Evolutionary conservation across 2,888 invertebrate species (phyloP), one percentile per base, ranked within the genome.

Genomic region (Platycheirus rosarum): DNA sequence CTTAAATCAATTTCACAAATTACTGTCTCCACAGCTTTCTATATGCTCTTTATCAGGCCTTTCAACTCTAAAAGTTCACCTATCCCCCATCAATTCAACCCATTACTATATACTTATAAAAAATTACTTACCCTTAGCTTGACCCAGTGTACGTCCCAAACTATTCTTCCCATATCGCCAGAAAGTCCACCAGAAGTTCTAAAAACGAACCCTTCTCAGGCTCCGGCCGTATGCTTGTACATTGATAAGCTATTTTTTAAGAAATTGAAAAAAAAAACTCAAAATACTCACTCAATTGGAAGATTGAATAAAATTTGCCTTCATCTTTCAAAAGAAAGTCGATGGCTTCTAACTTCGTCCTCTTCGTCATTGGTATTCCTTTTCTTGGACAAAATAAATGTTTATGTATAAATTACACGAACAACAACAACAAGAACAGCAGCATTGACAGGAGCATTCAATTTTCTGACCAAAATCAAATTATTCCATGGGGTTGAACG

Each of bases 241-340:
- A 69, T 84, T 86, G 86, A 86, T 86, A 86, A 86, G 86, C 85
- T 77, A 79, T 60, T 60, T 60, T 60, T 40, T 40, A 20, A 18
- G 14, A 44, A 60, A 42, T 11, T 11, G 8, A 23, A 26, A 60
- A 60, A 60, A 29, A 66, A 84, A 85, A 82, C 71, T 62, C 55
- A 18, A 55, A 73, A 71, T 42, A 77, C 69, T 79, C 87, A 89
- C 85, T 89, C 90, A 88, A 86, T 88, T 88, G 89, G 90, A 89
- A 89, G 90, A 89, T 89, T 89, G 89, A 89, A 89, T 89, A 89
- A 89, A 89, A 89, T 89, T 89, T 89, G 89, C 86, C 87, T 89
- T 78, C 84, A 84, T 79, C 71, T 71, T 23, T 70, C 51, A 73
- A 79, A 71, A 65, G 60, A 68, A 46, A 13, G 40, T 42, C 66